phyloP scores from a whole-genome alignment of 2,888 invertebrate species.

The Oscheius onirici region DNA sequence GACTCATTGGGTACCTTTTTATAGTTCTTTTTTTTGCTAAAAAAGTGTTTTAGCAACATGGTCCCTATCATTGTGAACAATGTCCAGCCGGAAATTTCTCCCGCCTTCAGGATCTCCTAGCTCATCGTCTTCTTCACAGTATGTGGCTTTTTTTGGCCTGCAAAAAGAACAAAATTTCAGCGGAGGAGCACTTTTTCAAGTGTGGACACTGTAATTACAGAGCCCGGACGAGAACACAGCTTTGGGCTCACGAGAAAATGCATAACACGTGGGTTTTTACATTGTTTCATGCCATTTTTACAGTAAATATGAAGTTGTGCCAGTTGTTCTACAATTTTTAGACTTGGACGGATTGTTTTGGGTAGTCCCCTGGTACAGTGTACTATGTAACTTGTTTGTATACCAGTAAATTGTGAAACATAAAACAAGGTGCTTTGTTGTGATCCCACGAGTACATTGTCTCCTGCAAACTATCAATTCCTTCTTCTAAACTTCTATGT shows the following conservation, averaged over 20 bases:
- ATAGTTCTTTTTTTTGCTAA: not conserved
- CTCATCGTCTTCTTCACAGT: conserved; percentile 77
- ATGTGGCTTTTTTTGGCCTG: conserved; percentile 26
- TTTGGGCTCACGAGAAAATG: conserved; percentile 77
- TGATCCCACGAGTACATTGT: not conserved
- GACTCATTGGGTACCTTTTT: conserved; percentile 65
- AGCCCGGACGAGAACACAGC: conserved; percentile 71
- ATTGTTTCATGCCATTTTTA: no score
- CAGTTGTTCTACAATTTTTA: no score
- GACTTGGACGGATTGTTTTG: no score
- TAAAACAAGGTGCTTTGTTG: not conserved
- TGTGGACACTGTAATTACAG: conserved; percentile 70
- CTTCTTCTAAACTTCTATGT: no score
- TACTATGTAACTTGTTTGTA: no score
- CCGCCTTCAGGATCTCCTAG: conserved; percentile 76
- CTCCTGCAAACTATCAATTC: not conserved
- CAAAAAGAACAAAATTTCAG: conserved; percentile 41
- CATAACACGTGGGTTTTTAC: conserved; percentile 72
- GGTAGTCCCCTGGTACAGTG: no score
- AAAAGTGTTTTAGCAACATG: conserved; percentile 72
- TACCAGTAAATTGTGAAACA: not conserved
- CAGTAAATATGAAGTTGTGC: no score
- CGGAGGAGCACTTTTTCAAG: conserved; percentile 74
- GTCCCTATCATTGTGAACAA: conserved; percentile 79
- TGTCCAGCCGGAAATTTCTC: conserved; percentile 75